Conservation (phyloP, 1,140 invertebrate genomes). For the Metopolophium dirhodum region DNA sequence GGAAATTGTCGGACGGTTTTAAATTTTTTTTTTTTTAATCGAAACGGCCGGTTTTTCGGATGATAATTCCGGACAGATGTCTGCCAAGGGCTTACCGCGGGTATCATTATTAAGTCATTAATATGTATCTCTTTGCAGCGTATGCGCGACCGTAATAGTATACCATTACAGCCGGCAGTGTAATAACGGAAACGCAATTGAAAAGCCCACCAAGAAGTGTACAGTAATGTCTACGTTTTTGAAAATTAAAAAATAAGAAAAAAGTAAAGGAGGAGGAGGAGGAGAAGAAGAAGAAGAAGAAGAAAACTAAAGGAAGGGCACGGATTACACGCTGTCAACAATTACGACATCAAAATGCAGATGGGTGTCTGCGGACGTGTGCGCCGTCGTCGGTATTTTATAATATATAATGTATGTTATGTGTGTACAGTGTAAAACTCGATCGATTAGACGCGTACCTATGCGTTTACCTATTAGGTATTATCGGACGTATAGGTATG, state of each 20-base stretch:
- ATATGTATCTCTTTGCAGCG: background rate
- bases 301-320: background rate
- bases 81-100: background rate
- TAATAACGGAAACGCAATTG: slow-evolving; percentile 31
- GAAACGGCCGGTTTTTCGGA: slow-evolving; percentile 4
- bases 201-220: slow-evolving; percentile 46
- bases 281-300: background rate
- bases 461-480: background rate
- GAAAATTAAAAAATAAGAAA: background rate
- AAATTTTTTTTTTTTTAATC: slow-evolving; percentile 14
- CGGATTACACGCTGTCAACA: background rate
- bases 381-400: background rate
- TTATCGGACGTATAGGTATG: background rate
- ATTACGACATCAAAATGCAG: slow-evolving; percentile 20
- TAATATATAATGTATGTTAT: too few relatives aligned
- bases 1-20: background rate
- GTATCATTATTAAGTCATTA: slow-evolving; percentile 54
- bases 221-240: slow-evolving; percentile 24
- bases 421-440: background rate
- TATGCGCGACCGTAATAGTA: background rate
- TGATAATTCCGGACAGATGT: background rate
- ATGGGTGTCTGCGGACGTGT: background rate
- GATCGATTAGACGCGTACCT: background rate
- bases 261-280: background rate
- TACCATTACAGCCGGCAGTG: slow-evolving; percentile 5